Evolutionary conservation across 2,888 invertebrate genomes (phyloP).

Genomic region (Agelastica alni): DNA sequence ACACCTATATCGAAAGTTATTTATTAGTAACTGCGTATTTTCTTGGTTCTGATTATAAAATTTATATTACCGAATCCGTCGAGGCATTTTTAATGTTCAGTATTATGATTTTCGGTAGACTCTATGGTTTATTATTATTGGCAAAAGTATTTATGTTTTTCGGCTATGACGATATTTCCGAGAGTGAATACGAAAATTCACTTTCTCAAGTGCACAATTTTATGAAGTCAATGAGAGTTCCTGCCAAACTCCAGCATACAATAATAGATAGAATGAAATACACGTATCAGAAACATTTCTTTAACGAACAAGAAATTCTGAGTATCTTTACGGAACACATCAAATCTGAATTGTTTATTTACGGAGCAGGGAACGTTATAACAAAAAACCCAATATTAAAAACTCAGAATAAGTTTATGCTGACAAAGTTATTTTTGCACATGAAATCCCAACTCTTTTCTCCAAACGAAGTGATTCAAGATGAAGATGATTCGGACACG

Average conservation of each 20-base stretch:
- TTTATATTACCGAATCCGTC: conserved; percentile 4
- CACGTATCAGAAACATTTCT: conserved; percentile 60
- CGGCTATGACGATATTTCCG: conserved; percentile 46
- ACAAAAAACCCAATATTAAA: conserved; percentile 57
- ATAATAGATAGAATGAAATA: conserved; percentile 60
- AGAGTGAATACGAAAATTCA: conserved; percentile 56
- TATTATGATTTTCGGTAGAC: conserved; percentile 42
- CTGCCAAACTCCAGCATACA: conserved; percentile 55
- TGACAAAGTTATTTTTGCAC: conserved; percentile 40
- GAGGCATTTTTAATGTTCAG: conserved; percentile 38
- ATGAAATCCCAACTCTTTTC: conserved; percentile 25
- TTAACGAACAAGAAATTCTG: conserved; percentile 55
- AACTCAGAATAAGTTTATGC: conserved; percentile 51
- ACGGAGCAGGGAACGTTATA: conserved; percentile 57
- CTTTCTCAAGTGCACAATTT: conserved; percentile 60
- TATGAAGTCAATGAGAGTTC: conserved; percentile 60
- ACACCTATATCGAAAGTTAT: conserved; percentile 3
- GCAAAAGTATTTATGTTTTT: conserved; percentile 43
- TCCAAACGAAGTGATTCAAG: conserved; percentile 54
- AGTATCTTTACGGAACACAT: conserved; percentile 49
- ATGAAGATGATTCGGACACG: conserved; percentile 52
- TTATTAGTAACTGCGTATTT: conserved; percentile 15
- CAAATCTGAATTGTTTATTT: conserved; percentile 56
- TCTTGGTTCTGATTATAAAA: conserved; percentile 6
- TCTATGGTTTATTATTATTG: conserved; percentile 42